Evolutionary conservation across 2,113 vertebrate species (phyloP).

Genomic region (Phalacrocorax brasilianus): DNA sequence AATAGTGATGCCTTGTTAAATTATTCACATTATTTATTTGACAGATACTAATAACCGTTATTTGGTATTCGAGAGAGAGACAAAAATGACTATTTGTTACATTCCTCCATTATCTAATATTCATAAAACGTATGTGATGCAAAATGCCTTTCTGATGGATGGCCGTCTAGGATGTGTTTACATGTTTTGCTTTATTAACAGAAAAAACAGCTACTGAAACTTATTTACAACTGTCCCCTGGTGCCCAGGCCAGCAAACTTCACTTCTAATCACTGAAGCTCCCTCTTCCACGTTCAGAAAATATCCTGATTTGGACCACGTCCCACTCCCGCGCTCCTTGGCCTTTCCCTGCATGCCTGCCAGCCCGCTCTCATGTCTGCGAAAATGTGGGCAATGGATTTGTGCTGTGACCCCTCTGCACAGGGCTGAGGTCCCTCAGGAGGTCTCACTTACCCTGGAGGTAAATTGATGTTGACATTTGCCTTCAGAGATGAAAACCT

Average conservation of each 20-base stretch:
- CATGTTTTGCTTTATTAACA: background rate
- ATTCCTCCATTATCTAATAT: slow-evolving; percentile 51
- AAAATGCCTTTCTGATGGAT: slow-evolving; percentile 40
- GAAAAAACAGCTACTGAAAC: background rate
- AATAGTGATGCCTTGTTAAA: slow-evolving; percentile 38
- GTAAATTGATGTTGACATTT: slow-evolving; percentile 47
- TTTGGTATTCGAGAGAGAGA: slow-evolving; percentile 40
- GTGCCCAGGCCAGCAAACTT: background rate
- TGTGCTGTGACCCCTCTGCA: background rate
- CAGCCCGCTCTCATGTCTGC: background rate
- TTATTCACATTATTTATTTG: slow-evolving; percentile 60
- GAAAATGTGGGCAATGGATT: background rate
- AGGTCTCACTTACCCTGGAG: slow-evolving; percentile 27
- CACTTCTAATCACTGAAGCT: background rate
- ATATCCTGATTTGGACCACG: background rate
- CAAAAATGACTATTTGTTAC: slow-evolving; percentile 45
- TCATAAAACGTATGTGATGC: background rate
- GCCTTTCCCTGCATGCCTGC: background rate
- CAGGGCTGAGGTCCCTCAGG: background rate
- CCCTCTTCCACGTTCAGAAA: background rate
- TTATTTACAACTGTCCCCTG: background rate
- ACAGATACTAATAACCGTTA: slow-evolving; percentile 52
- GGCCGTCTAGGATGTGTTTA: background rate
- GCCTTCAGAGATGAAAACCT: slow-evolving; percentile 39
- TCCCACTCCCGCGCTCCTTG: background rate